Evolutionary conservation across 2,888 invertebrate species (phyloP).

Genomic region (Luffia ferchaultella): DNA sequence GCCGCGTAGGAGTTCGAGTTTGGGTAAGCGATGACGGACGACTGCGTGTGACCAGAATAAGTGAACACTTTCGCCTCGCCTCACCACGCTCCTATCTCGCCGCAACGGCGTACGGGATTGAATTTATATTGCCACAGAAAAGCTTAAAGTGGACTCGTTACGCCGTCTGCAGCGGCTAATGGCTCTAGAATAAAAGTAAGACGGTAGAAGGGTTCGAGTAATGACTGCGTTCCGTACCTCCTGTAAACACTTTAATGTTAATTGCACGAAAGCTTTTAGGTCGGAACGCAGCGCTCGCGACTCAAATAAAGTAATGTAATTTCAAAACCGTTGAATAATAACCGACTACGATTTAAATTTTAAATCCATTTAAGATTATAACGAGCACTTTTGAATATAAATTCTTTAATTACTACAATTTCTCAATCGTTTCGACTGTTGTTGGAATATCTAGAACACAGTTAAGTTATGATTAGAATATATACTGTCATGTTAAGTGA

Average conservation of each 20-base stretch:
- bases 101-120: not conserved
- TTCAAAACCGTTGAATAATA: no score
- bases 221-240: not conserved
- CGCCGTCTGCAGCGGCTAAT: not conserved
- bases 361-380: no score
- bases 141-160: not conserved
- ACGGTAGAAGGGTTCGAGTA: not conserved
- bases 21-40: not conserved
- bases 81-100: no score
- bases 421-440: no score
- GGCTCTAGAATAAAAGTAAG: no score
- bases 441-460: no score
- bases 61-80: not conserved
- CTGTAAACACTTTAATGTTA: no score
- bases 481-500: no score
- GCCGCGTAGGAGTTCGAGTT: not conserved
- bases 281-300: not conserved
- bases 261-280: not conserved
- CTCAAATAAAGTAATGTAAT: not conserved
- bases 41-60: not conserved
- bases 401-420: no score
- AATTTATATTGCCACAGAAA: not conserved
- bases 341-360: no score
- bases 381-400: no score
- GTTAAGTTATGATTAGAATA: no score